Evolutionary conservation across 2,888 invertebrate species (phyloP), one percentile per base, ranked within the genome.

Genomic region (Thymelicus sylvestris): DNA sequence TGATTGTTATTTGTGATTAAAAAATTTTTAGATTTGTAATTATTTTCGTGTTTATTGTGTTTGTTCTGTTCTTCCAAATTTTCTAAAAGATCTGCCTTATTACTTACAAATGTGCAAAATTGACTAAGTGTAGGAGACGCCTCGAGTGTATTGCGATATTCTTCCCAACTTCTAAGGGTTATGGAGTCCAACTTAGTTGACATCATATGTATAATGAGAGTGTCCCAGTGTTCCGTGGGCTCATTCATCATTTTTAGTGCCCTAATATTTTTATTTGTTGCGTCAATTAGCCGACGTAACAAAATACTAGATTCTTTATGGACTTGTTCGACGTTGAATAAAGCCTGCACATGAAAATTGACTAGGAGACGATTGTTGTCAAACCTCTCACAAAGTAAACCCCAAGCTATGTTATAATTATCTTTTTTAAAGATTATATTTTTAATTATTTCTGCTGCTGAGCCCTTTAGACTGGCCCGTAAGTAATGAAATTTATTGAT

Each of bases 181-280:
- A 55, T 31, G 2, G n/a, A 13, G 39, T 77, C 76, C 3, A 77
- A 66, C 67, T 78, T 78, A 52, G 48, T 61, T 5, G 74, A 63
- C 72, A 78, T 74, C 47, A 79, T 76, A 31, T 72, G 62, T 10
- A 78, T 74, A 4, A 77, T 72, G 4, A 77, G 39, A 0, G 73
- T 72, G 15, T 19, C 19, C 19, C 19, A 19, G 19, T 19, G 19
- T 19, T 19, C 19, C 19, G 19, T 19, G 19, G 19, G 19, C 19
- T 19, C 19, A 19, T 19, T 19, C 19, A 19, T 19, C 19, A 19
- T 19, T 19, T 19, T 19, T 19, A 19, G 19, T 19, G 19, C 19
- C 19, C 2, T 19, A 19, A 19, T 0, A 2, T 19, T 19, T 19
- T 2, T 19, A 19, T 19, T 19, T 19, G 19, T 19, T 19, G 19